Evolutionary conservation across 2,797 vertebrate genomes (phyloP), one percentile per base, ranked within the genome.

Genomic region (Enteromius viviparus): DNA sequence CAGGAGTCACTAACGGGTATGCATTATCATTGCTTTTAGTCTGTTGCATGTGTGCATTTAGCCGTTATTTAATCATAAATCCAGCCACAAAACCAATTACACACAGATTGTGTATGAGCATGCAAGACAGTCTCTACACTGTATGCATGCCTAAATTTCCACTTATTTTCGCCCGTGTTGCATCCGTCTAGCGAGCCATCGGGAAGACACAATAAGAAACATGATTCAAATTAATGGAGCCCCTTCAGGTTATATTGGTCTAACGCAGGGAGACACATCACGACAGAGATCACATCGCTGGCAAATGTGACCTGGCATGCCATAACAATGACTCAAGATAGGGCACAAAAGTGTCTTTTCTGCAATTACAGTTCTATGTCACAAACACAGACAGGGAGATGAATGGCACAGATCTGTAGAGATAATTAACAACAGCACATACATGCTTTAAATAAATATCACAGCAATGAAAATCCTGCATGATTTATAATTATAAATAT

Each of bases 221-320:
- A 70, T 58, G 80, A 85, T 78, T 87, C 75, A 85, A 78, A 84
- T 77, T 83, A 76, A 76, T 77, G 12, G 70, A 62, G 21, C 49
- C 71, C 69, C 80, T 76, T 83, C 53, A 60, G 78, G 77, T 76
- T 45, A 55, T 21, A 68, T 37, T 78, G 42, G 70, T 40, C 23
- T 81, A 78, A 86, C 78, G 49, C 45, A 47, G 82, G 37, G 26
- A 78, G 74, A 86, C 66, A 70, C 40, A 62, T 58, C 72, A 76
- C 70, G 26, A 40, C 70, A 76, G 72, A 76, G 51, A 80, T 65
- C 76, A 78, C 47, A 8, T 72, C 76, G 40, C 49, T 83, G 69
- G 81, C 40, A 72, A 83, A 76, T 78, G 23, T 81, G 82, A 81
- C 75, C 82, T 81, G 55, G 76, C 66, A 74, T 74, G 47, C 58